phyloP scores from a whole-genome alignment of 1,140 invertebrate genomes.

The Scylla paramamosain region DNA sequence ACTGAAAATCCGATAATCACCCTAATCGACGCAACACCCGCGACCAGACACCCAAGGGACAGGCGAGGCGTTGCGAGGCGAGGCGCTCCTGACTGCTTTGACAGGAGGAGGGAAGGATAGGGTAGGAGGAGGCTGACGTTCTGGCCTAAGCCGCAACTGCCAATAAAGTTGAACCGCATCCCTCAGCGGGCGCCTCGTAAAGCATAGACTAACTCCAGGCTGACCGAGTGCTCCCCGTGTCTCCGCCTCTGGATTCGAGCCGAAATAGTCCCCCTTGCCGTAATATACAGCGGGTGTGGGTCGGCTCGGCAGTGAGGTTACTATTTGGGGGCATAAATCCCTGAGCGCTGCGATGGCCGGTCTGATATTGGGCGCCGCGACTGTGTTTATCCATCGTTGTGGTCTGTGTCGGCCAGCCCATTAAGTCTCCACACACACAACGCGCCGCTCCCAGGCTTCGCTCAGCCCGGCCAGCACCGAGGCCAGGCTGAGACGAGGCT shows the following conservation, averaged over 20 bases:
- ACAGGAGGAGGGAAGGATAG: neutral
- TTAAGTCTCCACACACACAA: neutral
- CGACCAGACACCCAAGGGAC: neutral
- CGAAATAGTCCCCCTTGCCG: neutral
- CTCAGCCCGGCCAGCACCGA: neutral
- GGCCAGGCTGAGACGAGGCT: neutral
- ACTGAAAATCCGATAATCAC: constrained; percentile 23
- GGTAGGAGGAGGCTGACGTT: neutral
- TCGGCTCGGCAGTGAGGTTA: constrained; percentile 44
- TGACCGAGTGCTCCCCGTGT: constrained; percentile 12
- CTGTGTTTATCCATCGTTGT: constrained; percentile 57
- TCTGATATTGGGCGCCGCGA: constrained; percentile 44
- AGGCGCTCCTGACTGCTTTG: no score
- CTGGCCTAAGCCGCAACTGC: neutral
- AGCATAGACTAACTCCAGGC: constrained; percentile 28
- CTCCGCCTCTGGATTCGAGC: neutral
- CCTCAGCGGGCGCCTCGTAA: neutral
- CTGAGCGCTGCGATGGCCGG: constrained; percentile 30
- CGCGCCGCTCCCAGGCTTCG: constrained; percentile 5
- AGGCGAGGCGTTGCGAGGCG: neutral
- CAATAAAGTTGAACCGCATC: neutral
- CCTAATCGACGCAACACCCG: constrained; percentile 13
- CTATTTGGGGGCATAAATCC: constrained; percentile 55
- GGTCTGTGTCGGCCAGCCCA: neutral
- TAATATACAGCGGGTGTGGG: constrained; percentile 23